A percentile compares a stretch with the other conserved stretches of the same genome.
phyloP scores from a whole-genome alignment of 2,113 vertebrate species.

The Pseudorasbora parva region DNA sequence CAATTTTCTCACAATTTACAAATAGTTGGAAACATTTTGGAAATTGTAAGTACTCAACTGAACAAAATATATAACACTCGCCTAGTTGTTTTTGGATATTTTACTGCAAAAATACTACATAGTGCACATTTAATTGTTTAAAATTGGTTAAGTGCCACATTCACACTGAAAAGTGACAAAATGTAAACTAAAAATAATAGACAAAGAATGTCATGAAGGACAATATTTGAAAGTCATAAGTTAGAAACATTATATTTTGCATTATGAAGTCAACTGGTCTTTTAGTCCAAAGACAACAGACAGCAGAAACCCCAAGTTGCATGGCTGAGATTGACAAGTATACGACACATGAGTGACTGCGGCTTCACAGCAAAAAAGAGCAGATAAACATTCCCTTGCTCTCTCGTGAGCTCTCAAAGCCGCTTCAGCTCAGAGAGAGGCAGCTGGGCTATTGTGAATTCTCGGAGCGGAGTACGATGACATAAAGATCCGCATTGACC shows the following conservation, averaged over 20 bases:
- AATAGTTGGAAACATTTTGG: too few relatives aligned
- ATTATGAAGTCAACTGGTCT: background rate
- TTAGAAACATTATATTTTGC: background rate
- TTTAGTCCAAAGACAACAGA: slow-evolving; percentile 17
- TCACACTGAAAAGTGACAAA: background rate
- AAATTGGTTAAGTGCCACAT: background rate
- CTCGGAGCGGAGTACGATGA: background rate
- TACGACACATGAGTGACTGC: slow-evolving; percentile 32
- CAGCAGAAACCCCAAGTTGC: slow-evolving; percentile 8
- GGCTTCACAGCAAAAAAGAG: background rate
- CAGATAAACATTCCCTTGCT: slow-evolving; percentile 8
- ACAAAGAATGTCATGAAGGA: background rate
- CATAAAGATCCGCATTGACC: slow-evolving; percentile 26
- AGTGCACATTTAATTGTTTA: too few relatives aligned
- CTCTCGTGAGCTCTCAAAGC: slow-evolving; percentile 3
- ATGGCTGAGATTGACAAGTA: slow-evolving; percentile 24
- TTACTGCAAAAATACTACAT: too few relatives aligned
- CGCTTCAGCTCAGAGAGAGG: background rate
- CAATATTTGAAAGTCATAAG: background rate
- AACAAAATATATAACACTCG: too few relatives aligned
- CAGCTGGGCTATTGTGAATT: slow-evolving; percentile 22
- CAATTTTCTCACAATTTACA: too few relatives aligned
- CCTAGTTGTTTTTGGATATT: too few relatives aligned
- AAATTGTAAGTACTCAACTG: too few relatives aligned
- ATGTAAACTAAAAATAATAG: background rate